Conservation (phyloP, 2,888 invertebrate genomes). For the Byasa hedistus region DNA sequence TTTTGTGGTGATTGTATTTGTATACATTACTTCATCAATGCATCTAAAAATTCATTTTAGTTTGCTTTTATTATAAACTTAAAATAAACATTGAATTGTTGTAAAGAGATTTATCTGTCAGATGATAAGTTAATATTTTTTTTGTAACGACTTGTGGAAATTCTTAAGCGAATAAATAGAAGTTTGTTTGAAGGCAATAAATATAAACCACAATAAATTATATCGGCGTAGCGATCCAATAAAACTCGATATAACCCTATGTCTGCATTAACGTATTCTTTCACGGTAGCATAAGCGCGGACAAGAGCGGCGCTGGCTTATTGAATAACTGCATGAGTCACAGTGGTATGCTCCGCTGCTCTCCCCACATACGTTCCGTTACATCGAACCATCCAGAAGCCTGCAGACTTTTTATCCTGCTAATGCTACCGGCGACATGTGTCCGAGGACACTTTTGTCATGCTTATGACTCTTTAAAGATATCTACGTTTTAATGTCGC, state of each 20-base stretch:
- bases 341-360: slow-evolving; percentile 60
- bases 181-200: slow-evolving; percentile 19
- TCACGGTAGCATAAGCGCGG: slow-evolving; percentile 55
- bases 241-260: slow-evolving; percentile 38
- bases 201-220: slow-evolving; percentile 25
- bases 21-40: too few relatives aligned
- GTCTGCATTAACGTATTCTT: slow-evolving; percentile 43
- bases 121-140: too few relatives aligned
- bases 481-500: slow-evolving; percentile 40
- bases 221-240: slow-evolving; percentile 22
- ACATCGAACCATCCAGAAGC: slow-evolving; percentile 38
- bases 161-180: background rate
- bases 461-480: slow-evolving; percentile 49
- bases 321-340: slow-evolving; percentile 77
- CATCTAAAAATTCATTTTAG: too few relatives aligned
- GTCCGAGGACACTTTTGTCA: slow-evolving; percentile 56
- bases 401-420: slow-evolving; percentile 52
- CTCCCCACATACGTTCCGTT: slow-evolving; percentile 62
- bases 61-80: too few relatives aligned
- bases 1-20: too few relatives aligned
- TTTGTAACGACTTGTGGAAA: too few relatives aligned
- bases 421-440: slow-evolving; percentile 64
- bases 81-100: too few relatives aligned
- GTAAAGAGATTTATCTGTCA: too few relatives aligned
- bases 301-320: slow-evolving; percentile 56